These are phyloP conservation scores for Ophiothrix spiculata DNA, from an alignment of 35 echinoderm and acorn worm species.

Conservation along the genomic window DNA sequence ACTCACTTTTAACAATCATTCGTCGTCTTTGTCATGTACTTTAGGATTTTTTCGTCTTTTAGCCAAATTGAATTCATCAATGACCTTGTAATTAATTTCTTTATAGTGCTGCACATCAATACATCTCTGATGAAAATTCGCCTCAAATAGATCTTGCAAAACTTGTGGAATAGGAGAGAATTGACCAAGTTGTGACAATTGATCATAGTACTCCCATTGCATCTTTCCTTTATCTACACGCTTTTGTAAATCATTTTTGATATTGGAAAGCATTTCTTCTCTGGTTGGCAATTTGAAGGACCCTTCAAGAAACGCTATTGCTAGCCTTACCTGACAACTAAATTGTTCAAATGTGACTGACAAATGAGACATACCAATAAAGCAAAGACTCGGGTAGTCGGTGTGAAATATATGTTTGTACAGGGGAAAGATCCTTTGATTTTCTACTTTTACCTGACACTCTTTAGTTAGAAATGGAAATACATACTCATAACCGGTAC, in stretches of 20 bases:
- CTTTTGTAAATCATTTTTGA: constrained; percentile 29
- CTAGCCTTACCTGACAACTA: constrained; percentile 43
- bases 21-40: too few relatives aligned
- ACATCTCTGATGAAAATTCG: neutral
- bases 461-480: constrained; percentile 73
- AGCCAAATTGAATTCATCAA: too few relatives aligned
- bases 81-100: constrained; percentile 47
- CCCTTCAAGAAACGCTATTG: constrained; percentile 54
- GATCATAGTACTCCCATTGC: constrained; percentile 80
- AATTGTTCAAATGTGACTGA: constrained; percentile 72
- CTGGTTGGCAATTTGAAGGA: constrained; percentile 57
- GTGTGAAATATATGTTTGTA: constrained; percentile 81
- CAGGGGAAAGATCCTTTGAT: constrained; percentile 51
- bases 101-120: constrained; percentile 62
- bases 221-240: constrained; percentile 35
- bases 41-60: too few relatives aligned
- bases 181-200: constrained; percentile 24
- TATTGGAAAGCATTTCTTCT: constrained; percentile 62
- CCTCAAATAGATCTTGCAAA: constrained; percentile 51
- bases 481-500: constrained; percentile 74
- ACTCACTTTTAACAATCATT: too few relatives aligned
- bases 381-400: constrained; percentile 44
- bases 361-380: constrained; percentile 56
- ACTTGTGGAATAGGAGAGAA: neutral
- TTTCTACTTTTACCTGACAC: constrained; percentile 37